Conservation (phyloP, 2,888 invertebrate genomes). For the Callyntrura guangdongensis region DNA sequence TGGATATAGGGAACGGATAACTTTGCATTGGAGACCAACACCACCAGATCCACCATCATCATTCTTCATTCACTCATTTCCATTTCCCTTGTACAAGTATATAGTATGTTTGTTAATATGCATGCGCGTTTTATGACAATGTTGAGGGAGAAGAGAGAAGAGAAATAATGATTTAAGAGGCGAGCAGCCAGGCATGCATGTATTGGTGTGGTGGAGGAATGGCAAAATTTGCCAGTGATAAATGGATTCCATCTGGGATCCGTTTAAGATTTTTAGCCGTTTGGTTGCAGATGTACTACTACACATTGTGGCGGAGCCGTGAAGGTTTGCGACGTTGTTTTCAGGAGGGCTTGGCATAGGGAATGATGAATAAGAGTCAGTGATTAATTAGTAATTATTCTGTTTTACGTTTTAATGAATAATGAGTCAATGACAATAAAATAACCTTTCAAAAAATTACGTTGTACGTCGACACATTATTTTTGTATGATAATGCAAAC, state of each 20-base stretch:
- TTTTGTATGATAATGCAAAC: neutral
- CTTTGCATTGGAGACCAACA: neutral
- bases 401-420: constrained; percentile 24
- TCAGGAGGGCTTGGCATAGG: constrained; percentile 17
- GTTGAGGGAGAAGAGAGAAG: constrained; percentile 7
- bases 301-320: neutral
- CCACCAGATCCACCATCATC: constrained; percentile 23
- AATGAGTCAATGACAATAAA: constrained; percentile 48
- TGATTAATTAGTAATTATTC: constrained; percentile 68
- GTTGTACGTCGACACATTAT: constrained; percentile 4
- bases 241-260: constrained; percentile 62
- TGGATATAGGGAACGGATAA: constrained; percentile 42
- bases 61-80: constrained; percentile 60
- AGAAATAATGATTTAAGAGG: constrained; percentile 27
- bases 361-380: constrained; percentile 43
- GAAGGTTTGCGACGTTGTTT: constrained; percentile 1
- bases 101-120: neutral
- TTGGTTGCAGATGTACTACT: neutral
- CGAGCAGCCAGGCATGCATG: neutral
- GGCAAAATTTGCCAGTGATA: constrained; percentile 68
- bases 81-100: neutral
- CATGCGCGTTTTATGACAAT: constrained; percentile 46
- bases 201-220: constrained; percentile 44
- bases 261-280: neutral
- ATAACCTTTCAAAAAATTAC: constrained; percentile 47